A percentile compares a stretch with the other conserved stretches of the same genome.
Evolutionary conservation across 2,797 vertebrate species (phyloP).

Genomic region (Fratercula arctica): DNA sequence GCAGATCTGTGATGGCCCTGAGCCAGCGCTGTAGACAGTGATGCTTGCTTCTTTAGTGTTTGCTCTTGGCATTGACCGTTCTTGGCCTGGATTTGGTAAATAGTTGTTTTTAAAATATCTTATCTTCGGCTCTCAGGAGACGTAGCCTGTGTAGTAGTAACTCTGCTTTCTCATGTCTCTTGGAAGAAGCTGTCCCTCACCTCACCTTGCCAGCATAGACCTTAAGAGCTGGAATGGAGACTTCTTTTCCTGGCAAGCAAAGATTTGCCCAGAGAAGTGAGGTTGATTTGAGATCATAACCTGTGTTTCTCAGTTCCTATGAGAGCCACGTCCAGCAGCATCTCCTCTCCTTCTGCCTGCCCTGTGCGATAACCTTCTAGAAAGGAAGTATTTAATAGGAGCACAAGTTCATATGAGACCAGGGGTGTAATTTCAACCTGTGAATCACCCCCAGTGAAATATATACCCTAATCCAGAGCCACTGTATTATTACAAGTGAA

Average conservation of each 20-base stretch:
- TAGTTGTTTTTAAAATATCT: neutral
- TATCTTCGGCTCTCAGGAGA: neutral
- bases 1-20: neutral
- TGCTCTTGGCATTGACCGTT: neutral
- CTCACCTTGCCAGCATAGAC: neutral
- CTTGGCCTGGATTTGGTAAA: neutral
- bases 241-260: neutral
- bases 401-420: neutral
- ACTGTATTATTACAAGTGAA: neutral
- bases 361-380: neutral
- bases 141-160: neutral
- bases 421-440: constrained; percentile 12
- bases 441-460: neutral
- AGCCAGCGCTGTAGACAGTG: neutral
- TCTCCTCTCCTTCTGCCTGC: neutral
- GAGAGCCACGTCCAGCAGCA: neutral
- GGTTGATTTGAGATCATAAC: neutral
- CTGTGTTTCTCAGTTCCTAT: neutral
- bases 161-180: neutral
- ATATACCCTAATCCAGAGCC: neutral
- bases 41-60: neutral
- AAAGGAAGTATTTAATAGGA: neutral
- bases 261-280: neutral
- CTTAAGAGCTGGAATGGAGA: neutral
- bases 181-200: neutral